Conservation (phyloP, 2,113 vertebrate genomes). For the Sorex araneus region DNA sequence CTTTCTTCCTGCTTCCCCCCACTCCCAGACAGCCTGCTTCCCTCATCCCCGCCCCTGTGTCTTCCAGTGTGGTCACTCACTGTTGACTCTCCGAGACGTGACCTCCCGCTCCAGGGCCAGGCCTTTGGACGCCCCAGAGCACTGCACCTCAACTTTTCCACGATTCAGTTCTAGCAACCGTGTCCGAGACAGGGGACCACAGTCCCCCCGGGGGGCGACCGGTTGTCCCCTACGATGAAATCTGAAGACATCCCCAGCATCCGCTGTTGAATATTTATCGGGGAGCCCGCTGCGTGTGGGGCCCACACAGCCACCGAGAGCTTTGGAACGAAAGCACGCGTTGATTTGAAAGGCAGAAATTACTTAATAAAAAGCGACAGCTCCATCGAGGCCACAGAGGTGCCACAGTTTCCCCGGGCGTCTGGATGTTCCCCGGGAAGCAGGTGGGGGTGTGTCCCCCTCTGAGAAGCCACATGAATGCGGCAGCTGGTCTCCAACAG, state of each 20-base stretch:
- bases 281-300: conserved; percentile 71
- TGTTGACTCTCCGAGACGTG: no score
- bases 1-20: background rate
- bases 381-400: conserved; percentile 72
- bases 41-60: background rate
- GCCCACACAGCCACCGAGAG: conserved; percentile 64
- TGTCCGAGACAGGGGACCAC: background rate
- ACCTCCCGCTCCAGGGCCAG: no score
- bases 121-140: no score
- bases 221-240: conserved; percentile 44
- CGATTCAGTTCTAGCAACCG: background rate
- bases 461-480: conserved; percentile 73
- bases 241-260: conserved; percentile 35
- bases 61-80: background rate
- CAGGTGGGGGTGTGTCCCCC: conserved; percentile 79
- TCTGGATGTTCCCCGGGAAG: conserved; percentile 78
- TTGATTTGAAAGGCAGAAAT: conserved; percentile 70
- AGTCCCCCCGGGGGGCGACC: conserved; percentile 41
- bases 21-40: background rate
- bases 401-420: conserved; percentile 60
- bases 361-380: conserved; percentile 77
- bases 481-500: conserved; percentile 81
- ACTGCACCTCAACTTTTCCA: background rate
- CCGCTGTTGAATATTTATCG: conserved; percentile 76
- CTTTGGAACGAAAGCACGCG: conserved; percentile 68